These are phyloP conservation scores for Palloptera scutellata DNA, from an alignment of 2,888 invertebrate species.

Conservation along the genomic window DNA sequence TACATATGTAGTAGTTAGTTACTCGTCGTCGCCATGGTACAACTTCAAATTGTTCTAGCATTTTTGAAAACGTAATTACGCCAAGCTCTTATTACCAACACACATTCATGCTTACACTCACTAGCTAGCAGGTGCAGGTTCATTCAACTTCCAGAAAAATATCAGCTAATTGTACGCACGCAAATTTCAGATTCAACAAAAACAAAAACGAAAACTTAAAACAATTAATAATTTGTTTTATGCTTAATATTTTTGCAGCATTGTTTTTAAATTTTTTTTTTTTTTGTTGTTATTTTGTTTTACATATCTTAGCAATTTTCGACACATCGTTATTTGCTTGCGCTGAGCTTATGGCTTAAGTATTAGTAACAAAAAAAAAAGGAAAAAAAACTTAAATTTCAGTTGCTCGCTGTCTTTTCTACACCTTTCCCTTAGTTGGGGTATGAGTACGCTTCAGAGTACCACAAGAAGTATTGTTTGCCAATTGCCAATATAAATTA, in stretches of 20 bases:
- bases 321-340: background rate
- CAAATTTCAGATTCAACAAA: background rate
- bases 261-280: background rate
- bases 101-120: too few species aligned
- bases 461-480: constrained; percentile 8
- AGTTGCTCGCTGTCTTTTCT: too few species aligned
- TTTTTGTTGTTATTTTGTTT: too few species aligned
- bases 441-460: too few species aligned
- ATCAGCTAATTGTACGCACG: background rate
- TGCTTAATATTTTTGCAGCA: background rate
- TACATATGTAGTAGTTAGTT: too few species aligned
- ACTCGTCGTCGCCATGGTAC: too few species aligned
- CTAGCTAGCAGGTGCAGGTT: background rate
- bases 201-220: background rate
- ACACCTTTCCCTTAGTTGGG: too few species aligned
- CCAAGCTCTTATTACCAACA: too few species aligned
- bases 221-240: constrained; percentile 1
- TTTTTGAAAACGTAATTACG: too few species aligned
- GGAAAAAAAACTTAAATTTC: constrained; percentile 3
- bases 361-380: constrained; percentile 16
- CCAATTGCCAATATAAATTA: constrained; percentile 23
- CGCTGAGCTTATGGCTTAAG: too few species aligned
- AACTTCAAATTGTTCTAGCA: too few species aligned
- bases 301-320: background rate
- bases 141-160: background rate